Conservation (phyloP, 2,888 invertebrate genomes). For the Sphinx pinastri region DNA sequence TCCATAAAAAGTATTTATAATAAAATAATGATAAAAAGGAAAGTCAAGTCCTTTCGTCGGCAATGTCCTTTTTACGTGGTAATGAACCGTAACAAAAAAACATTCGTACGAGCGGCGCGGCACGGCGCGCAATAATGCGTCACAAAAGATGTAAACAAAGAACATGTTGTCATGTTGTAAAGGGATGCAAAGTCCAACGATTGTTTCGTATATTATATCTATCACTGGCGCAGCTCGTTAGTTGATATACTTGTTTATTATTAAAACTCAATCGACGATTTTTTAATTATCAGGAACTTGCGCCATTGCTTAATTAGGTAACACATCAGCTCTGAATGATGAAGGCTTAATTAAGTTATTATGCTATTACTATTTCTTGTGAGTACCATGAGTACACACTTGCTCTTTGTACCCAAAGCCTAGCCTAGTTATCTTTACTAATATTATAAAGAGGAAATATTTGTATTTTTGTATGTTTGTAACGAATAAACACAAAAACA, state of each 20-base stretch:
- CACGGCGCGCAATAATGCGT: conserved; percentile 12
- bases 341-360: not conserved
- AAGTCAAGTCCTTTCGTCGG: not conserved
- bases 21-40: not conserved
- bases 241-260: conserved; percentile 8
- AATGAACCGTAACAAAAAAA: conserved; percentile 16
- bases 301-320: not conserved
- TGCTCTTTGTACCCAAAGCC: too few species aligned
- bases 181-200: conserved; percentile 8
- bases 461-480: too few species aligned
- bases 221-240: not conserved
- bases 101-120: not conserved
- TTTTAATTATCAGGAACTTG: not conserved
- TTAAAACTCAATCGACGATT: not conserved
- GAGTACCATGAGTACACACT: too few species aligned
- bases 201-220: not conserved
- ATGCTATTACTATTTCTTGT: not conserved
- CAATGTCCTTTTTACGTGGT: not conserved
- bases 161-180: conserved; percentile 11
- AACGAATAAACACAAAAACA: too few species aligned
- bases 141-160: conserved; percentile 9
- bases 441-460: too few species aligned
- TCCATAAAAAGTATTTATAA: not conserved
- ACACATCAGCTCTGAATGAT: not conserved
- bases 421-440: too few species aligned